These are phyloP conservation scores for Poecilia velifera DNA, from an alignment of 2,797 vertebrate species.

Conservation along the genomic window DNA sequence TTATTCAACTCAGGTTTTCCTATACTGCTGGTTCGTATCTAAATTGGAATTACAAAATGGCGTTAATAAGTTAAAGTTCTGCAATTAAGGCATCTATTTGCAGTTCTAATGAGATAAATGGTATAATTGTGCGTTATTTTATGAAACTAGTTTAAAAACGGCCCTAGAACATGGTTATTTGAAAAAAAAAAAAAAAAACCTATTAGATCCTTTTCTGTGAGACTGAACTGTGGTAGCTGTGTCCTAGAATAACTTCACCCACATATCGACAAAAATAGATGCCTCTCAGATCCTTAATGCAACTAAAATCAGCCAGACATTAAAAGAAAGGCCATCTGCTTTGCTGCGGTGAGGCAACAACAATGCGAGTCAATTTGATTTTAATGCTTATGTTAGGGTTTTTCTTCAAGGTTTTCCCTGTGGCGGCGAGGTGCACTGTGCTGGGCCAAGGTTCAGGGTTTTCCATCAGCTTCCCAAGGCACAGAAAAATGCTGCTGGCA, in stretches of 20 bases:
- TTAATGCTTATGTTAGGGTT: constrained; percentile 1
- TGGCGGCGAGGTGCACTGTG: background rate
- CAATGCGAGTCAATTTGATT: background rate
- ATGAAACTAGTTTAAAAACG: background rate
- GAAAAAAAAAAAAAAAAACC: background rate
- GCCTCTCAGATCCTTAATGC: background rate
- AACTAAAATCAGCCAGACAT: background rate
- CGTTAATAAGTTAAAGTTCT: background rate
- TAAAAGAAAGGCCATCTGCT: background rate
- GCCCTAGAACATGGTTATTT: background rate
- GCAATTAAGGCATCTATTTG: background rate
- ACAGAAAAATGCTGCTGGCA: constrained; percentile 7
- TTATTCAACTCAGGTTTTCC: background rate
- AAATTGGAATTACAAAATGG: background rate
- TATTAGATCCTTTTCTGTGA: background rate
- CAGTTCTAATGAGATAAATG: background rate
- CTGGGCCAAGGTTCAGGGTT: constrained; percentile 1
- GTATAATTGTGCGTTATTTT: background rate
- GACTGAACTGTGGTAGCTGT: background rate
- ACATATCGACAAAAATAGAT: background rate
- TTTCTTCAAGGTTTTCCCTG: background rate
- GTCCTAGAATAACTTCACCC: background rate
- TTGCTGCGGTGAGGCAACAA: background rate
- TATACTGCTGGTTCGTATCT: background rate
- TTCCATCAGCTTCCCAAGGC: background rate